Conservation (phyloP, 2,113 vertebrate species). For the Bungarus multicinctus region DNA sequence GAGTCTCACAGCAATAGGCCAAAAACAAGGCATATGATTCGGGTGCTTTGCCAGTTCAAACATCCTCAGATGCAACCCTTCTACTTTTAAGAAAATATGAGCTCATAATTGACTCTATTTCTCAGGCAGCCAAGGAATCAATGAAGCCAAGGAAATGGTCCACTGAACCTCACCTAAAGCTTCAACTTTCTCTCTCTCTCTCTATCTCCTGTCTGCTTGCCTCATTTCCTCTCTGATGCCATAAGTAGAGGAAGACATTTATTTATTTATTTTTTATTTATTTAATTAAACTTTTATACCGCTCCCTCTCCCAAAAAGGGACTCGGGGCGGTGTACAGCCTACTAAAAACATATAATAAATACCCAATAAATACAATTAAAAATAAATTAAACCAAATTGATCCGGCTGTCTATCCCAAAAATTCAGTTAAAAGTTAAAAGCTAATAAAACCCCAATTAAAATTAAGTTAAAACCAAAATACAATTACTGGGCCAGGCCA, state of each 20-base stretch:
- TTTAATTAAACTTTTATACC: too few species aligned
- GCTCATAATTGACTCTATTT: constrained; percentile 1
- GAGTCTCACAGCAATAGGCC: not conserved
- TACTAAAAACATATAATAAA: too few species aligned
- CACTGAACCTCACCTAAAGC: not conserved
- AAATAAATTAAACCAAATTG: too few species aligned
- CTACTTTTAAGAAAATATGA: not conserved
- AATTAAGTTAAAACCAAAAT: too few species aligned
- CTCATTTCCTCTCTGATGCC: not conserved
- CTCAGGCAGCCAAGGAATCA: not conserved
- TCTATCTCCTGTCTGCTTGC: not conserved
- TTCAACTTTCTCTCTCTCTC: not conserved
- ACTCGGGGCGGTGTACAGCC: too few species aligned
- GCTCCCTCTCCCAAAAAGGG: too few species aligned
- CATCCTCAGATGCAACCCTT: not conserved
- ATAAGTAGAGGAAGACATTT: not conserved
- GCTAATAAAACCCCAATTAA: too few species aligned
- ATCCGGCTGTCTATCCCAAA: too few species aligned
- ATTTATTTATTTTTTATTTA: too few species aligned
- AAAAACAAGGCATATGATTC: not conserved
- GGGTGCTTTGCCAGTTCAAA: not conserved
- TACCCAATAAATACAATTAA: too few species aligned
- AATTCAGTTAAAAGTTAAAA: too few species aligned
- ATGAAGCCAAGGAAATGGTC: not conserved
- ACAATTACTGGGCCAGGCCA: too few species aligned